phyloP scores from a whole-genome alignment of 2,888 invertebrate species.

The Dione vanillae region DNA sequence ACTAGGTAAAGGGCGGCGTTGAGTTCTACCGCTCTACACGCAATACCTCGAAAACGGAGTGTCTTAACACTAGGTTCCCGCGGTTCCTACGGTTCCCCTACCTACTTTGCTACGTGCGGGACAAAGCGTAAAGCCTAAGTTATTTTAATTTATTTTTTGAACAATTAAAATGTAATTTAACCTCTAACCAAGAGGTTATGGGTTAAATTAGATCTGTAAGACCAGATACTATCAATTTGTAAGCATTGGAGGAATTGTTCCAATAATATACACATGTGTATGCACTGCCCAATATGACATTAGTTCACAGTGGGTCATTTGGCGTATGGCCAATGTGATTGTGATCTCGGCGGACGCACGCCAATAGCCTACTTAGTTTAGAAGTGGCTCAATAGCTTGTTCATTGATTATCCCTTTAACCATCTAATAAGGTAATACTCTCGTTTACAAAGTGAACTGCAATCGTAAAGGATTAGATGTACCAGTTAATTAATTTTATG shows the following conservation, averaged over 20 bases:
- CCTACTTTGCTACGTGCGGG: too few species aligned
- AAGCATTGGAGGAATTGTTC: slow-evolving; percentile 10
- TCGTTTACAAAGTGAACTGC: neutral
- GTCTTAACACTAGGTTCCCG: too few species aligned
- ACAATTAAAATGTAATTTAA: too few species aligned
- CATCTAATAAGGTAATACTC: slow-evolving; percentile 19
- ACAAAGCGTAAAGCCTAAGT: too few species aligned
- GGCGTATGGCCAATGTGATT: slow-evolving; percentile 44
- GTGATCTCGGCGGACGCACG: slow-evolving; percentile 40
- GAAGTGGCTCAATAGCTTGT: slow-evolving; percentile 28
- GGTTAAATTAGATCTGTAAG: too few species aligned
- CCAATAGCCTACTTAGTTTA: slow-evolving; percentile 37
- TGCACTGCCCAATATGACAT: slow-evolving; percentile 36
- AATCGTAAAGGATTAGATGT: neutral
- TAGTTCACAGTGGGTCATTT: slow-evolving; percentile 44
- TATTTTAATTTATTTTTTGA: too few species aligned
- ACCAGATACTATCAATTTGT: slow-evolving; percentile 1
- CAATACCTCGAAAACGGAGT: too few species aligned
- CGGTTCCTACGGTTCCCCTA: too few species aligned
- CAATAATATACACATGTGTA: slow-evolving; percentile 11
- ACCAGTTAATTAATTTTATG: too few species aligned
- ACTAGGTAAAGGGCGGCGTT: too few species aligned
- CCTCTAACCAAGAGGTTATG: too few species aligned
- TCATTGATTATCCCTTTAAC: slow-evolving; percentile 34
- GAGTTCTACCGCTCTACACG: too few species aligned